Conservation (phyloP, 2,797 vertebrate species). For the Poeciliopsis turneri region DNA sequence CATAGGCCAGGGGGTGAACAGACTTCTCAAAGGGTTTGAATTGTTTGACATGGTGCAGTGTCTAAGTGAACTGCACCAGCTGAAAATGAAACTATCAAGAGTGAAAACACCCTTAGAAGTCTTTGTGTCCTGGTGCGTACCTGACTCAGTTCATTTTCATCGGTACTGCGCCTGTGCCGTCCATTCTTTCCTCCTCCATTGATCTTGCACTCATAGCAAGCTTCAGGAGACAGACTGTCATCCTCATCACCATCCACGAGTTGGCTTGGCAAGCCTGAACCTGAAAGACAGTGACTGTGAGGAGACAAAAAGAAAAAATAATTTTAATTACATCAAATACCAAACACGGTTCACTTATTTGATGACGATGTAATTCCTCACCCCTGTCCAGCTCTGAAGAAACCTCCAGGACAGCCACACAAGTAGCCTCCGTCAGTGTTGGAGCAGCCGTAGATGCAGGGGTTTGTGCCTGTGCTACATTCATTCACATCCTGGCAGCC, state of each 20-base stretch:
- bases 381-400: constrained; percentile 93
- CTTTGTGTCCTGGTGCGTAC: constrained; percentile 38
- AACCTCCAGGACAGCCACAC: constrained; percentile 93
- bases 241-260: constrained; percentile 79
- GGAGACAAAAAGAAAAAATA: constrained; percentile 12
- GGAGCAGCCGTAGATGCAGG: constrained; percentile 95
- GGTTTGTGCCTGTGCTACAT: constrained; percentile 87
- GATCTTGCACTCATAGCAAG: constrained; percentile 95
- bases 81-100: too few species aligned
- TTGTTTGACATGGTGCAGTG: neutral
- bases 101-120: neutral
- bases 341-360: neutral
- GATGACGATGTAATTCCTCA: constrained; percentile 67
- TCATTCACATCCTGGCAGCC: constrained; percentile 96
- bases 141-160: constrained; percentile 77
- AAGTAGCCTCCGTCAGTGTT: constrained; percentile 97
- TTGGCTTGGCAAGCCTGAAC: constrained; percentile 85
- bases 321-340: neutral
- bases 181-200: constrained; percentile 85
- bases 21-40: too few species aligned
- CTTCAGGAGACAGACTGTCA: constrained; percentile 87
- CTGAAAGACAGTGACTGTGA: constrained; percentile 90
- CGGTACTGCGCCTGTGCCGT: constrained; percentile 81
- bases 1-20: too few species aligned
- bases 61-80: too few species aligned